These are phyloP conservation scores for Priapulus caudatus DNA, from an alignment of 2,888 invertebrate species.

Conservation along the genomic window DNA sequence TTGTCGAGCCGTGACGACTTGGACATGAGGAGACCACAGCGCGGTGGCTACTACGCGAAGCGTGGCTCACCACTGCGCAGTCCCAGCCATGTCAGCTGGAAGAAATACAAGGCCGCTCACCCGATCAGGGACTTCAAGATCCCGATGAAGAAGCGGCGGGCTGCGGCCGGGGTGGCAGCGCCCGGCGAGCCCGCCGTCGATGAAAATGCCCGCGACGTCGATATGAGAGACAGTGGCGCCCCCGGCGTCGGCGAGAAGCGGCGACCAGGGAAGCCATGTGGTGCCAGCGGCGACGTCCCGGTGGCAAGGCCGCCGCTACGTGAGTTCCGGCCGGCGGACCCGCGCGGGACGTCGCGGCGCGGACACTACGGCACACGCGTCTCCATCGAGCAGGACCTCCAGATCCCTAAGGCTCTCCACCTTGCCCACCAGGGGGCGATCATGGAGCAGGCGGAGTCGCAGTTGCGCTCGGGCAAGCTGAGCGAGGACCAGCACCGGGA, in stretches of 20 bases:
- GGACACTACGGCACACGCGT: neutral
- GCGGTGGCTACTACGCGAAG: neutral
- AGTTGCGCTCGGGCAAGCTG: slow-evolving; percentile 52
- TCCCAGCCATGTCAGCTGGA: slow-evolving; percentile 35
- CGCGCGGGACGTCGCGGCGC: neutral
- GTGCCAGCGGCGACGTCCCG: too few relatives aligned
- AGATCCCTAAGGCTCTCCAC: slow-evolving; percentile 15
- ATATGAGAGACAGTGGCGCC: neutral
- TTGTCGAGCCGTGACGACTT: too few relatives aligned
- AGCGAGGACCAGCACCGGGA: slow-evolving; percentile 31
- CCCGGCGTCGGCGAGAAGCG: neutral
- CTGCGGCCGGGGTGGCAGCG: too few relatives aligned
- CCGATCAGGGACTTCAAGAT: slow-evolving; percentile 20
- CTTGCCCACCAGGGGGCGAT: slow-evolving; percentile 20
- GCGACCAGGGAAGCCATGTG: too few relatives aligned
- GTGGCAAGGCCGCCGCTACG: neutral
- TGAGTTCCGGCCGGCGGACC: neutral
- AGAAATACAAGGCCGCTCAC: slow-evolving; percentile 33
- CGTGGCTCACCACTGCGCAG: slow-evolving; percentile 18
- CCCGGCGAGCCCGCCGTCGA: neutral
- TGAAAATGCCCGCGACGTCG: neutral
- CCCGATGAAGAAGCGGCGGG: neutral
- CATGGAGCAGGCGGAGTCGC: slow-evolving; percentile 57
- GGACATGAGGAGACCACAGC: too few relatives aligned
- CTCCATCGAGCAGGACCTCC: slow-evolving; percentile 7